Percentiles rank a stretch among this genome's conserved stretches.
Conservation (phyloP, 2,888 invertebrate genomes). For the Melanostoma scalare region DNA sequence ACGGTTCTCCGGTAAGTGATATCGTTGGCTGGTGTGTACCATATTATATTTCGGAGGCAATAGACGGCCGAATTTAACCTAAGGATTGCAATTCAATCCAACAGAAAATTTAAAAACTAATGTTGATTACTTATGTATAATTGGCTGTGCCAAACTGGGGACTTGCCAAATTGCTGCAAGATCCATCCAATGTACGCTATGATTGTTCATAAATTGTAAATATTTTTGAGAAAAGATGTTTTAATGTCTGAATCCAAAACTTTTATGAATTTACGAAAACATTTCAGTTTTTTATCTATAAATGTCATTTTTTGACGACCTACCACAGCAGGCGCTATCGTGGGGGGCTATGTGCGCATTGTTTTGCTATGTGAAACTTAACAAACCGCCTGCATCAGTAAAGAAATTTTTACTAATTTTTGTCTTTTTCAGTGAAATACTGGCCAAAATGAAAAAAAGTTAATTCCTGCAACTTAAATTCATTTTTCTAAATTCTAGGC, state of each 20-base stretch:
- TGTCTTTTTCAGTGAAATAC: too few species aligned
- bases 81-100: conserved; percentile 10
- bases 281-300: too few species aligned
- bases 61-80: conserved; percentile 80
- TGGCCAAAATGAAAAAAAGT: too few species aligned
- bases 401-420: too few species aligned
- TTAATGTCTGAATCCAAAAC: conserved; percentile 76
- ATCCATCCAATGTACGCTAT: conserved; percentile 93
- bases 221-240: conserved; percentile 77
- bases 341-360: too few species aligned
- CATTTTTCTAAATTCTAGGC: too few species aligned
- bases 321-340: too few species aligned
- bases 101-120: not conserved
- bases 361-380: too few species aligned
- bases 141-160: conserved; percentile 92
- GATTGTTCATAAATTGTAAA: conserved; percentile 77
- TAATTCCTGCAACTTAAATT: too few species aligned
- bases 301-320: too few species aligned
- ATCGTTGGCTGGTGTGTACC: conserved; percentile 84
- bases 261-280: too few species aligned
- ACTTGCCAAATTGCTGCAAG: conserved; percentile 94
- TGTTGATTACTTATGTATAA: conserved; percentile 83
- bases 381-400: too few species aligned
- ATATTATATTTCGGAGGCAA: conserved; percentile 82
- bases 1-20: conserved; percentile 85